These are phyloP conservation scores for Neoaliturus tenellus DNA, from an alignment of 2,888 invertebrate genomes.

Conservation along the genomic window DNA sequence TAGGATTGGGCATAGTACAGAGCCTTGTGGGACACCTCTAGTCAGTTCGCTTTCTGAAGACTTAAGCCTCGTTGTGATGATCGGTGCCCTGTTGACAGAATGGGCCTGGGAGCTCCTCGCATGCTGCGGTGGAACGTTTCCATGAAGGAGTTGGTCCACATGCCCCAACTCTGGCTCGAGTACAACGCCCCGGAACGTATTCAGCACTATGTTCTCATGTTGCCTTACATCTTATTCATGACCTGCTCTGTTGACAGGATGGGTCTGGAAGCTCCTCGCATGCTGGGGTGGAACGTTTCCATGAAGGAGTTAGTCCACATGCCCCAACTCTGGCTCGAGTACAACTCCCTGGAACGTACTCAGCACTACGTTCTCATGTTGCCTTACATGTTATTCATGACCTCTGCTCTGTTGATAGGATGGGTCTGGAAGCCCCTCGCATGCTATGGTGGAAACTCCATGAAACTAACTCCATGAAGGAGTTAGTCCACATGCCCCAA, in stretches of 20 bases:
- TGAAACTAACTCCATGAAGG: slow-evolving; percentile 86
- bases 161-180: slow-evolving; percentile 87
- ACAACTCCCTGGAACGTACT: too few species aligned
- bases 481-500: slow-evolving; percentile 83
- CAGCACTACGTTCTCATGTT: too few species aligned
- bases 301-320: too few species aligned
- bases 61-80: background rate
- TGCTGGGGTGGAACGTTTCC: too few species aligned
- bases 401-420: slow-evolving; percentile 31
- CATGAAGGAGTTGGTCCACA: slow-evolving; percentile 83
- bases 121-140: slow-evolving; percentile 80
- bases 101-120: slow-evolving; percentile 39
- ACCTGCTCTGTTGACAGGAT: too few species aligned
- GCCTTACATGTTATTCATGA: too few species aligned
- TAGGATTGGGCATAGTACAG: too few species aligned
- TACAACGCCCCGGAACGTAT: slow-evolving; percentile 89
- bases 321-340: too few species aligned
- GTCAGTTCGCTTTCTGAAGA: background rate
- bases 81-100: slow-evolving; percentile 49
- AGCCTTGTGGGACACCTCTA: too few species aligned
- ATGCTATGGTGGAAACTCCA: slow-evolving; percentile 52
- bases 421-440: slow-evolving; percentile 22
- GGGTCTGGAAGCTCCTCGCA: too few species aligned
- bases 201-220: slow-evolving; percentile 86
- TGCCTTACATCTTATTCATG: slow-evolving; percentile 86